A percentile compares a stretch with the other conserved stretches of the same genome.
phyloP scores from a whole-genome alignment of 2,113 vertebrate genomes.

The Chrysochloris asiatica region DNA sequence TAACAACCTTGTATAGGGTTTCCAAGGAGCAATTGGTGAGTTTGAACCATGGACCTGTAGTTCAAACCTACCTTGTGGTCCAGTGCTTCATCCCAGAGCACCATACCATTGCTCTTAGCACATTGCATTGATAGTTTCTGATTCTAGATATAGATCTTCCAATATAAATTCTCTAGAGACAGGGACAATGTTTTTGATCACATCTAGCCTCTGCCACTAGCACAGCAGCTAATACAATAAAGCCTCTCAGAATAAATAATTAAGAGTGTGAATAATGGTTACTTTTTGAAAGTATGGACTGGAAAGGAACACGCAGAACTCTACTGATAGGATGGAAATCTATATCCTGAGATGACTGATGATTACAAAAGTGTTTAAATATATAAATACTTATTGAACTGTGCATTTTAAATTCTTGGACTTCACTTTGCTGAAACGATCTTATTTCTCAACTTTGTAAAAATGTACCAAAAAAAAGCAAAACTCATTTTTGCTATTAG shows the following conservation, averaged over 20 bases:
- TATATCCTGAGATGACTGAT: neutral
- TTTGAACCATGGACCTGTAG: no score
- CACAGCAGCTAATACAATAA: neutral
- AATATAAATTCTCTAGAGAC: neutral
- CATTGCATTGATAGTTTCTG: neutral
- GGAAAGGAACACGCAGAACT: neutral
- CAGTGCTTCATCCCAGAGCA: no score
- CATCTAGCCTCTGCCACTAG: neutral
- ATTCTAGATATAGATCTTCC: neutral
- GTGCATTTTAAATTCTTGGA: neutral
- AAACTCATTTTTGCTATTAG: neutral
- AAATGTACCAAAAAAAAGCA: neutral
- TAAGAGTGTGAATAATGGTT: neutral
- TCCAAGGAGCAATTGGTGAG: no score
- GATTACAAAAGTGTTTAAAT: neutral
- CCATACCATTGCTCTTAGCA: neutral
- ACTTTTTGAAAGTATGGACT: neutral
- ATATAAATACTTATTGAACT: slow-evolving; percentile 29
- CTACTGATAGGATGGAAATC: neutral
- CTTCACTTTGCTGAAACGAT: neutral
- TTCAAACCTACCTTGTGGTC: no score
- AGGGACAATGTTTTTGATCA: neutral
- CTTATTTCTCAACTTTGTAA: neutral
- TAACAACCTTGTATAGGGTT: no score
- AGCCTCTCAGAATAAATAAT: neutral